phyloP scores from a whole-genome alignment of 2,888 invertebrate genomes.

The Philereme transversata region DNA sequence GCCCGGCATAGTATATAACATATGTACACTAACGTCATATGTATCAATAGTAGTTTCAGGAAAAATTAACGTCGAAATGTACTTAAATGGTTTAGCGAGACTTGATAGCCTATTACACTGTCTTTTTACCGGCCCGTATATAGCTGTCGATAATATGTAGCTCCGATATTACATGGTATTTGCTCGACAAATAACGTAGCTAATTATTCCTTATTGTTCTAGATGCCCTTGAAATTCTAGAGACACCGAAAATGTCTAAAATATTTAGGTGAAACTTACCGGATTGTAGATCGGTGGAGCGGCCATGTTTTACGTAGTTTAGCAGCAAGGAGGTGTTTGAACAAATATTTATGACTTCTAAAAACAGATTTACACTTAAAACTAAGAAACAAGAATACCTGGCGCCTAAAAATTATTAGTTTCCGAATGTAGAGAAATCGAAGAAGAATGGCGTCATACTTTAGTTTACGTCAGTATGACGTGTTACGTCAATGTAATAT shows the following conservation, averaged over 20 bases:
- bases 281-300: conserved; percentile 71
- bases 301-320: conserved; percentile 56
- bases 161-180: conserved; percentile 46
- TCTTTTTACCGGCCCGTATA: conserved; percentile 31
- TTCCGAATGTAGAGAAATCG: conserved; percentile 52
- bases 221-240: conserved; percentile 60
- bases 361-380: conserved; percentile 46
- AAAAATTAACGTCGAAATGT: neutral
- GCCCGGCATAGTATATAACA: neutral
- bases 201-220: conserved; percentile 50
- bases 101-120: neutral
- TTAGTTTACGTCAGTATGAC: conserved; percentile 51
- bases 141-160: conserved; percentile 35
- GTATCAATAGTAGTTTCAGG: neutral
- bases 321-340: conserved; percentile 13
- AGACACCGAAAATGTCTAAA: conserved; percentile 35
- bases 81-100: neutral
- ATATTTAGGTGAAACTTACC: conserved; percentile 52
- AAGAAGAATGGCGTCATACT: conserved; percentile 63
- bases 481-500: conserved; percentile 32
- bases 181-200: conserved; percentile 48
- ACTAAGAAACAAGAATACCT: conserved; percentile 48
- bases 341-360: conserved; percentile 34
- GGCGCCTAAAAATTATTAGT: conserved; percentile 49
- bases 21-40: neutral